Evolutionary conservation across 2,113 vertebrate genomes (phyloP).

Genomic region (Columba janthina): DNA sequence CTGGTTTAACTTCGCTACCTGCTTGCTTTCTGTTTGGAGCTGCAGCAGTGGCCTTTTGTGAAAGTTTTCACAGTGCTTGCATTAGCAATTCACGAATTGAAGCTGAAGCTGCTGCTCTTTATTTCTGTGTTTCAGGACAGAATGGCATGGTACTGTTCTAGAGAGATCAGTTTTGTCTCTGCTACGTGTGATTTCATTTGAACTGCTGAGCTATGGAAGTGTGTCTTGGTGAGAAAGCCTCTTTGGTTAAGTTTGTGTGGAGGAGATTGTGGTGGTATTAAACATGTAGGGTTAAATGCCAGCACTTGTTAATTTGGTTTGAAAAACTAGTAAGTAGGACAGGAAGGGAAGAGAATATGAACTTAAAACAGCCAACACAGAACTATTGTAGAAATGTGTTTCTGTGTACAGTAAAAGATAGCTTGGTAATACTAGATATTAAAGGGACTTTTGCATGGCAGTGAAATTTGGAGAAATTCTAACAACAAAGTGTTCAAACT

Average conservation of each 20-base stretch:
- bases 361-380: background rate
- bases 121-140: background rate
- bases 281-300: background rate
- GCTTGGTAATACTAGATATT: background rate
- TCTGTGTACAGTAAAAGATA: background rate
- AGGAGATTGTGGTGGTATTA: background rate
- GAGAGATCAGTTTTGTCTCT: background rate
- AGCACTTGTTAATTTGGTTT: background rate
- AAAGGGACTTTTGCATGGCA: background rate
- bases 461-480: background rate
- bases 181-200: background rate
- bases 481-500: background rate
- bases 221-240: background rate
- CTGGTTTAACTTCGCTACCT: background rate
- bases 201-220: background rate
- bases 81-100: background rate
- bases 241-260: background rate
- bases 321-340: background rate
- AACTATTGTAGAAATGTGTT: background rate
- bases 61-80: background rate
- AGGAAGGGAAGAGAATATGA: background rate
- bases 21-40: background rate
- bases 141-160: background rate
- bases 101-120: background rate
- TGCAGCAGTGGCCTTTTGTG: background rate